Percentiles rank a stretch among this genome's conserved stretches.
phyloP scores from a whole-genome alignment of 2,797 vertebrate genomes.

The Muscicapa comitata region DNA sequence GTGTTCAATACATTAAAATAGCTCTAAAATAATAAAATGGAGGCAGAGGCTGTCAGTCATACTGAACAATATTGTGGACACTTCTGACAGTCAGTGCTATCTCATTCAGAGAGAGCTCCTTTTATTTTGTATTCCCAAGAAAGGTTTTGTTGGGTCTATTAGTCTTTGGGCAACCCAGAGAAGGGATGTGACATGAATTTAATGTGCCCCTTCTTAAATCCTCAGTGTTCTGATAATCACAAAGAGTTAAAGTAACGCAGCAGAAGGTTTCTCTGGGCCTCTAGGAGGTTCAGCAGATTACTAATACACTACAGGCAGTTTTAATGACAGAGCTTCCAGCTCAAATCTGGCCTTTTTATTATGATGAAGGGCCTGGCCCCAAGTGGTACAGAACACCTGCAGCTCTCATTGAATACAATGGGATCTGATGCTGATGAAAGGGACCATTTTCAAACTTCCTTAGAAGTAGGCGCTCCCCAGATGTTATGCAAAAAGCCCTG shows the following conservation, averaged over 20 bases:
- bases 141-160: constrained; percentile 41
- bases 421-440: constrained; percentile 69
- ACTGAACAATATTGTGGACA: neutral
- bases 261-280: constrained; percentile 59
- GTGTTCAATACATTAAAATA: neutral
- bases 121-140: constrained; percentile 31
- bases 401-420: constrained; percentile 70
- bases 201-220: constrained; percentile 20
- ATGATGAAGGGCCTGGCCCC: constrained; percentile 61
- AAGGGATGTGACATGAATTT: constrained; percentile 32
- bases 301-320: constrained; percentile 60
- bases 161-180: constrained; percentile 32
- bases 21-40: constrained; percentile 34
- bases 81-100: constrained; percentile 1
- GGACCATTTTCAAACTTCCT: constrained; percentile 64
- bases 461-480: constrained; percentile 64
- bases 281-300: constrained; percentile 49
- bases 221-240: constrained; percentile 17
- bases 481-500: constrained; percentile 65
- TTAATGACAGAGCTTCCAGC: constrained; percentile 63
- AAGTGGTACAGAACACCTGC: constrained; percentile 69
- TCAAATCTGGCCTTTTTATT: constrained; percentile 64
- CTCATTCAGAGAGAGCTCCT: neutral
- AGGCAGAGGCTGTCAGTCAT: constrained; percentile 30
- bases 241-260: constrained; percentile 49